phyloP scores from a whole-genome alignment of 2,888 invertebrate species.

The Leptopilina syphax region DNA sequence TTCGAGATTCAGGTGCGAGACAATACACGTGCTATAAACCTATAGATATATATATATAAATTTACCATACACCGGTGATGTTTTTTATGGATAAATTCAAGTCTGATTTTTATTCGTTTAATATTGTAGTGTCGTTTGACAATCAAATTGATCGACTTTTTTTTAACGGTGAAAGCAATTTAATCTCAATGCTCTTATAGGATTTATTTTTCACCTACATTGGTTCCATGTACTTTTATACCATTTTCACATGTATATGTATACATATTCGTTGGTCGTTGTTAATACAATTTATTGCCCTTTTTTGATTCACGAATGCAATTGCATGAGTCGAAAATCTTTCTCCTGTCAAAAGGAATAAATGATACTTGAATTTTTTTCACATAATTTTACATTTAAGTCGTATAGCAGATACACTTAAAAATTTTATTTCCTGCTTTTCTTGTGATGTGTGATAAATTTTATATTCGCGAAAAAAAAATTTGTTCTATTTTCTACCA shows the following conservation, averaged over 20 bases:
- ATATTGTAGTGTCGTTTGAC: not conserved
- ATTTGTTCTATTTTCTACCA: too few relatives aligned
- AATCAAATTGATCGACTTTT: slow-evolving; percentile 10
- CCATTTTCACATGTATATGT: not conserved
- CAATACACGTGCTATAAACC: too few relatives aligned
- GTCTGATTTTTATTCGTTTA: slow-evolving; percentile 16
- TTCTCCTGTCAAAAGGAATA: slow-evolving; percentile 1
- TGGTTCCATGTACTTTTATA: not conserved
- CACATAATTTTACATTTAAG: not conserved
- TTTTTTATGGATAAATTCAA: not conserved
- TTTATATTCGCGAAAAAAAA: too few relatives aligned
- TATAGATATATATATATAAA: too few relatives aligned
- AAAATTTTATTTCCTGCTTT: too few relatives aligned
- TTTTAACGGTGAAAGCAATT: slow-evolving; percentile 15
- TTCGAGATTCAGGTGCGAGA: too few relatives aligned
- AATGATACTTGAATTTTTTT: not conserved
- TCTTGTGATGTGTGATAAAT: too few relatives aligned
- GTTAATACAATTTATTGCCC: slow-evolving; percentile 16
- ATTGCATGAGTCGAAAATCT: not conserved
- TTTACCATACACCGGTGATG: not conserved
- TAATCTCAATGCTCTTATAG: not conserved
- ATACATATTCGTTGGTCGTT: not conserved
- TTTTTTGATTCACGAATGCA: not conserved
- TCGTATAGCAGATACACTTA: not conserved
- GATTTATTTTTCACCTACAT: not conserved